These are phyloP conservation scores for Colostygia pectinataria DNA, from an alignment of 2,888 invertebrate species.

Conservation along the genomic window DNA sequence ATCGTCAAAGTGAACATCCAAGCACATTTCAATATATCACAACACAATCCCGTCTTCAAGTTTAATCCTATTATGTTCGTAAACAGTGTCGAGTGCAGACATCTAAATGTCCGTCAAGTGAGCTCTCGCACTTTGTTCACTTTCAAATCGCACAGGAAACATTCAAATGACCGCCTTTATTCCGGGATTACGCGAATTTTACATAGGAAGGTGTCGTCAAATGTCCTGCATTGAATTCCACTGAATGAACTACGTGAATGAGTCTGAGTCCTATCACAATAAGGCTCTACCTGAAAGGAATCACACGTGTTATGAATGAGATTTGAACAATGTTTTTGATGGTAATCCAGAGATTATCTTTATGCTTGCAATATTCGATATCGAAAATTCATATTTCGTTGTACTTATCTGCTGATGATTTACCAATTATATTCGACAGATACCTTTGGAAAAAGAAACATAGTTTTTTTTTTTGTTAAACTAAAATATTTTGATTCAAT, in stretches of 20 bases:
- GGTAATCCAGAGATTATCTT: constrained; percentile 58
- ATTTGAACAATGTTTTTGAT: constrained; percentile 64
- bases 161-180: constrained; percentile 71
- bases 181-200: constrained; percentile 78
- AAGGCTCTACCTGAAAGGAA: constrained; percentile 56
- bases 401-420: constrained; percentile 1
- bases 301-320: constrained; percentile 74
- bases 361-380: constrained; percentile 34
- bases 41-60: constrained; percentile 59
- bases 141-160: constrained; percentile 64
- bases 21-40: constrained; percentile 51
- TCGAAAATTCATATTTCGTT: constrained; percentile 30
- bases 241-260: constrained; percentile 61
- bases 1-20: constrained; percentile 42
- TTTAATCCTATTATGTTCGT: constrained; percentile 76
- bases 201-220: constrained; percentile 79
- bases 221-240: constrained; percentile 61
- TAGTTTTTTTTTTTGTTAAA: constrained; percentile 6
- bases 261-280: constrained; percentile 61
- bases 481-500: constrained; percentile 14
- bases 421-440: constrained; percentile 11
- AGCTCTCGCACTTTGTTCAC: constrained; percentile 62
- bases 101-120: constrained; percentile 69
- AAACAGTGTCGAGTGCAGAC: constrained; percentile 66
- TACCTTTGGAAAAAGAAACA: constrained; percentile 1